These are phyloP conservation scores for Drosophila pegasa DNA, from an alignment of 2,888 invertebrate species.

Conservation along the genomic window DNA sequence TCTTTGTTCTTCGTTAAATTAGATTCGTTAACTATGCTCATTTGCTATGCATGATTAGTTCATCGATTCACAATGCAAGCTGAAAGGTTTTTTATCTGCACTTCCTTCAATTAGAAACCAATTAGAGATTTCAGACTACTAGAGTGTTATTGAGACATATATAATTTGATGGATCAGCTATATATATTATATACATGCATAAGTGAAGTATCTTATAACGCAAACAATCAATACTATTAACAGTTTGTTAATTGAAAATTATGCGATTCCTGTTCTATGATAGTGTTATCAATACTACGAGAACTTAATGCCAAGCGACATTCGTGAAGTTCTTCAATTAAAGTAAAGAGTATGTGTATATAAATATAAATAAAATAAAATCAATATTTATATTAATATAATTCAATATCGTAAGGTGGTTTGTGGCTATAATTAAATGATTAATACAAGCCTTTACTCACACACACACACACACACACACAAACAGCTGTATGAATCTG, in stretches of 20 bases:
- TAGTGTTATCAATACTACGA: background rate
- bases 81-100: too few species aligned
- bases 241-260: background rate
- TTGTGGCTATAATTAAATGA: slow-evolving; percentile 16
- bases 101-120: too few species aligned
- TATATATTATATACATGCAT: too few species aligned
- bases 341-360: background rate
- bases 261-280: background rate
- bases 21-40: too few species aligned
- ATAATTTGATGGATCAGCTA: too few species aligned
- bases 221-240: background rate
- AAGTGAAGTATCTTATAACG: too few species aligned
- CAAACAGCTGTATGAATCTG: background rate
- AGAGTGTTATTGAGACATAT: too few species aligned
- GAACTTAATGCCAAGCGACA: background rate
- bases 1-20: too few species aligned
- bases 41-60: too few species aligned
- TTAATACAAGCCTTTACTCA: slow-evolving; percentile 10
- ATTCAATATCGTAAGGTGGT: slow-evolving; percentile 16
- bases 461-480: slow-evolving; percentile 1
- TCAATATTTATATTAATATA: background rate
- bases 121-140: too few species aligned
- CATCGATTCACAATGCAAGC: too few species aligned
- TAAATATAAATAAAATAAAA: background rate
- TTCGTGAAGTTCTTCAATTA: background rate